phyloP scores from a whole-genome alignment of 2,113 vertebrate genomes.

The Neopipo cinnamomea region DNA sequence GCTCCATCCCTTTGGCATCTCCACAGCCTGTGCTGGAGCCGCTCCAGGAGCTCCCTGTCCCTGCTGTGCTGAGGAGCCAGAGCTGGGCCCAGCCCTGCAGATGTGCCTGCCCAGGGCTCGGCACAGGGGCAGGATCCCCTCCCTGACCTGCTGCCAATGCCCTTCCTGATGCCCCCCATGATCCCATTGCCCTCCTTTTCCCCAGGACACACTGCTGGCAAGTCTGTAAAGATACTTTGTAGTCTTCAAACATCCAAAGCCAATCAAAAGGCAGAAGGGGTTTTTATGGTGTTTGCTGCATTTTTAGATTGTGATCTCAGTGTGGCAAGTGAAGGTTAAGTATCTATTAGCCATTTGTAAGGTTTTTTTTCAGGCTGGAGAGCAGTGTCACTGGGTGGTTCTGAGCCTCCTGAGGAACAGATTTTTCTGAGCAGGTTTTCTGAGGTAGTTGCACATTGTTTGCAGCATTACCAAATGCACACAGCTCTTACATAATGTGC shows the following conservation, averaged over 20 bases:
- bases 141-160: neutral
- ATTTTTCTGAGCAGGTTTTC: neutral
- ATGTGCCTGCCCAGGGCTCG: neutral
- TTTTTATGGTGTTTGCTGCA: neutral
- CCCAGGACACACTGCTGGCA: neutral
- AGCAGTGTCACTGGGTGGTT: neutral
- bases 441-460: neutral
- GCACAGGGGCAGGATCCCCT: neutral
- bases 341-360: neutral
- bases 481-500: neutral
- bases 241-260: neutral
- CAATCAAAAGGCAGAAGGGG: neutral
- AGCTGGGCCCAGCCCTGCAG: neutral
- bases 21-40: no score
- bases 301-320: neutral
- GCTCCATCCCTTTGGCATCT: no score
- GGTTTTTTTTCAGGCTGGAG: rapidly evolving
- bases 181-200: neutral
- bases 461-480: neutral
- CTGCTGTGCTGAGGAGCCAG: neutral
- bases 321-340: neutral
- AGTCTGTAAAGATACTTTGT: neutral
- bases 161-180: neutral
- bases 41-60: no score
- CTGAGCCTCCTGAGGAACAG: neutral